Evolutionary conservation across 2,113 vertebrate genomes (phyloP).

Genomic region (Asarcornis scutulata): DNA sequence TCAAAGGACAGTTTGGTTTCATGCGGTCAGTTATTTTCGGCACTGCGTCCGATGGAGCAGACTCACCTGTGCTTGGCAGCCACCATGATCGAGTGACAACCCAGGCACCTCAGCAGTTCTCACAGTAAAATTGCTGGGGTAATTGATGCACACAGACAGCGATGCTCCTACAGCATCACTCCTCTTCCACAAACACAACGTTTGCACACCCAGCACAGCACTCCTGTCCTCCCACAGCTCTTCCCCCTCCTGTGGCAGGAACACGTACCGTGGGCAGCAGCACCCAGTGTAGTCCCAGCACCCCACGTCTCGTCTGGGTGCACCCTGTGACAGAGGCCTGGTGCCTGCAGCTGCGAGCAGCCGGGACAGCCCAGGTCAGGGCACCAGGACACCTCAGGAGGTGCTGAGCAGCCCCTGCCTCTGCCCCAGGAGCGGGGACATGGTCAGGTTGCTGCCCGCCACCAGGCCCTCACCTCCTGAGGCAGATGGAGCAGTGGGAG

Average conservation of each 20-base stretch:
- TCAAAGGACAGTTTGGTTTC: not conserved
- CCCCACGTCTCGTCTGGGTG: fast-evolving
- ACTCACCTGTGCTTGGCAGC: not conserved
- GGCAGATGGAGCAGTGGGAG: not conserved
- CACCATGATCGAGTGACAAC: not conserved
- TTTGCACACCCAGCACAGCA: not conserved
- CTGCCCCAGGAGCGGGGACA: not conserved
- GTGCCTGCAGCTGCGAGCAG: not conserved
- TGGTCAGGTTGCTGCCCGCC: too few relatives aligned
- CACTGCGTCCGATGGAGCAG: not conserved
- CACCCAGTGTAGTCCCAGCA: fast-evolving
- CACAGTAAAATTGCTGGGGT: not conserved
- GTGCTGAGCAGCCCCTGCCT: not conserved
- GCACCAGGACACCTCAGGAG: too few relatives aligned
- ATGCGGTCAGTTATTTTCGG: not conserved
- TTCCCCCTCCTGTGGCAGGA: not conserved
- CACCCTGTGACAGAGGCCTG: not conserved
- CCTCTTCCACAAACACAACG: not conserved
- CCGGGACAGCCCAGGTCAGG: not conserved
- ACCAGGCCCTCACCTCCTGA: not conserved
- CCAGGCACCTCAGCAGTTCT: not conserved
- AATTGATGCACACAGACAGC: not conserved
- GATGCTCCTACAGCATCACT: not conserved
- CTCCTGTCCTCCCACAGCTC: not conserved
- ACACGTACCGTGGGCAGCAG: not conserved